Evolutionary conservation across 2,113 vertebrate genomes (phyloP).

Genomic region (Heliornis fulica): DNA sequence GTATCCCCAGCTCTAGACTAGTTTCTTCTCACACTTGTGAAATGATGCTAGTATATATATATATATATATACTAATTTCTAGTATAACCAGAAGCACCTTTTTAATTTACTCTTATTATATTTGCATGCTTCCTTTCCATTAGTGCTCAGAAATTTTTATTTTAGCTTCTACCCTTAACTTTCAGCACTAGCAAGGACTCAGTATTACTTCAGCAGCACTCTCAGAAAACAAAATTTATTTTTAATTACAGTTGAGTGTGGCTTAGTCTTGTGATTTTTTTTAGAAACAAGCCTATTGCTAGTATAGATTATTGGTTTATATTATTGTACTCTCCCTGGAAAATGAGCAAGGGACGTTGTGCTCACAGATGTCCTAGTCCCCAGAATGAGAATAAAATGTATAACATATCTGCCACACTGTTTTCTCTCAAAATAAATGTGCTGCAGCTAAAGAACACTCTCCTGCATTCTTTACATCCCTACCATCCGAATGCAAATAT

Average conservation of each 20-base stretch:
- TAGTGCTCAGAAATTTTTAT: not conserved
- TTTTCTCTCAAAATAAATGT: not conserved
- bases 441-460: not conserved
- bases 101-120: not conserved
- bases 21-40: not conserved
- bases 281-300: not conserved
- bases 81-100: not conserved
- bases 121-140: not conserved
- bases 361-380: not conserved
- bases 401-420: not conserved
- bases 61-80: too few relatives aligned
- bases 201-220: not conserved
- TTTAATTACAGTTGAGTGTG: not conserved
- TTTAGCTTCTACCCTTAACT: not conserved
- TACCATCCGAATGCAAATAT: not conserved
- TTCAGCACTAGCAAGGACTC: not conserved
- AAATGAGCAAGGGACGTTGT: not conserved
- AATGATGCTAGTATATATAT: not conserved
- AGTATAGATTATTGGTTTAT: not conserved
- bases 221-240: not conserved
- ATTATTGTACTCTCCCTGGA: not conserved
- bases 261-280: not conserved
- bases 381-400: not conserved
- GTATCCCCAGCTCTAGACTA: not conserved
- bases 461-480: not conserved